These are phyloP conservation scores for Schrankia costaestrigalis DNA, from an alignment of 2,888 invertebrate genomes.

Conservation along the genomic window DNA sequence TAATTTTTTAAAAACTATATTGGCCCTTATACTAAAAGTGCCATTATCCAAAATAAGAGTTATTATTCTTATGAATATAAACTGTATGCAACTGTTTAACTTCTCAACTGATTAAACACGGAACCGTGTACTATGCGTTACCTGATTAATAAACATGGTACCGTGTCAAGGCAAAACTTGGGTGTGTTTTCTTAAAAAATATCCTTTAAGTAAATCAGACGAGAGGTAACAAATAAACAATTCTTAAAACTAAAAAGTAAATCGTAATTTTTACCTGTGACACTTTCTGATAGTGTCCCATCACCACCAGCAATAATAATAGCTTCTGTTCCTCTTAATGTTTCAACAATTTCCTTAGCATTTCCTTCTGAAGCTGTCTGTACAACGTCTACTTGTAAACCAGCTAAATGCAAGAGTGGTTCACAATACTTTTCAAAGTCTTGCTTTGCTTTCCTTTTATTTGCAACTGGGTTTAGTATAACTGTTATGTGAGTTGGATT, in stretches of 20 bases:
- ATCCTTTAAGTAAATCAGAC: too few species aligned
- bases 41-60: too few species aligned
- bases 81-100: too few species aligned
- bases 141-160: too few species aligned
- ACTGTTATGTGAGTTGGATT: conserved; percentile 90
- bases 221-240: too few species aligned
- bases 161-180: too few species aligned
- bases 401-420: conserved; percentile 95
- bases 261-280: conserved; percentile 74
- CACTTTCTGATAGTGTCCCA: conserved; percentile 94
- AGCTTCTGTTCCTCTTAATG: conserved; percentile 89
- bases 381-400: conserved; percentile 82
- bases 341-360: conserved; percentile 89
- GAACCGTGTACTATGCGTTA: too few species aligned
- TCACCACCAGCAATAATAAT: conserved; percentile 97
- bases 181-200: too few species aligned
- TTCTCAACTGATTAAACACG: too few species aligned
- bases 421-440: conserved; percentile 95
- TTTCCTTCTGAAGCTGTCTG: conserved; percentile 94
- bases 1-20: too few species aligned
- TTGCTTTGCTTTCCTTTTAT: conserved; percentile 84
- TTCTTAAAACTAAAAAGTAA: background rate
- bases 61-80: too few species aligned
- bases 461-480: conserved; percentile 94
- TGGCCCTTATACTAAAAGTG: too few species aligned